Evolutionary conservation across 1,140 invertebrate species (phyloP).

Genomic region (Camponotus vicinus): DNA sequence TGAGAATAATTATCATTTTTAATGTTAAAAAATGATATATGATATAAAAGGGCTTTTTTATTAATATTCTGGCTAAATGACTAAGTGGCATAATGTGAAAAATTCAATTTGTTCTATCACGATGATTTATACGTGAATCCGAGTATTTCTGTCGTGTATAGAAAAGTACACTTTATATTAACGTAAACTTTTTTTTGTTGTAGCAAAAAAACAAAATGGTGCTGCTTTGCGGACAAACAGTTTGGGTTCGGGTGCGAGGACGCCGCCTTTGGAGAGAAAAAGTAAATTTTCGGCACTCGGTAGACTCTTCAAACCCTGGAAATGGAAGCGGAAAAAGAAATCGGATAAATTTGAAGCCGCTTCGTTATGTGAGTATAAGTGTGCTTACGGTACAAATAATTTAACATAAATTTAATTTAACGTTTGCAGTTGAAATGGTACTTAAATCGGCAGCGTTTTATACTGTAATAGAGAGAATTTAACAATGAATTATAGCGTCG

Average conservation of each 20-base stretch:
- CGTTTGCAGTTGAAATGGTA: not conserved
- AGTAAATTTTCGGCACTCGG: slow-evolving; percentile 97
- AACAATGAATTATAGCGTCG: not conserved
- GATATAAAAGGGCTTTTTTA: not conserved
- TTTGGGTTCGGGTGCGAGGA: slow-evolving; percentile 92
- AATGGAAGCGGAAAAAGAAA: slow-evolving; percentile 99
- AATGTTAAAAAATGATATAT: not conserved
- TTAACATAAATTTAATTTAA: not conserved
- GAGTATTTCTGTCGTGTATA: not conserved
- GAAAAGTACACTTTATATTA: not conserved
- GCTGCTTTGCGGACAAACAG: slow-evolving; percentile 94
- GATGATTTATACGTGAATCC: too few relatives aligned
- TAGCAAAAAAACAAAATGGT: slow-evolving; percentile 97
- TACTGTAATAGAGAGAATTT: slow-evolving; percentile 6
- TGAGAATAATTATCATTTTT: not conserved
- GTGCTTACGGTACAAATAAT: not conserved
- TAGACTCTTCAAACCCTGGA: slow-evolving; percentile 99
- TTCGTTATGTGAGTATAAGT: slow-evolving; percentile 94
- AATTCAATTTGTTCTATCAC: not conserved
- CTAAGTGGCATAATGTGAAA: not conserved
- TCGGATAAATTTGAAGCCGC: slow-evolving; percentile 98
- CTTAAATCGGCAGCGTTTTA: slow-evolving; percentile 6
- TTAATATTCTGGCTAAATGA: not conserved
- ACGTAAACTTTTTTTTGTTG: slow-evolving; percentile 84
- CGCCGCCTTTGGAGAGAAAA: slow-evolving; percentile 94